These are phyloP conservation scores for Tricholauxania praeusta DNA, from an alignment of 2,888 invertebrate species.

Conservation along the genomic window DNA sequence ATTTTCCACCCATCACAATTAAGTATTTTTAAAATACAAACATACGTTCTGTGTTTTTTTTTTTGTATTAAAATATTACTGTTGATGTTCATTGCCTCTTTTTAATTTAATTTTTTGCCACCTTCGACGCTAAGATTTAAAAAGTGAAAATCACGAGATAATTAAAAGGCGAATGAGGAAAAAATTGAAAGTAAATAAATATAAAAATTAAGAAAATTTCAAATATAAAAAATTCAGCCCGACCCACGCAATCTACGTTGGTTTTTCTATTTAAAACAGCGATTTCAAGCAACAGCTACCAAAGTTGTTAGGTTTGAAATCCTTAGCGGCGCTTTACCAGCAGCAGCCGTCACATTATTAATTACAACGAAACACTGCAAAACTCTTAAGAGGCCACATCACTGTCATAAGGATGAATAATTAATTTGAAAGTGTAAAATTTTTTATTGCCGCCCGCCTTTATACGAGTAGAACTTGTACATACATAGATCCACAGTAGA, in stretches of 20 bases:
- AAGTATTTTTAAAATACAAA: too few relatives aligned
- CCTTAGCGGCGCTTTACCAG: too few relatives aligned
- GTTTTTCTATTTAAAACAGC: conserved; percentile 17
- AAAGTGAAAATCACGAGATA: conserved; percentile 10
- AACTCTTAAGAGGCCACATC: conserved; percentile 6
- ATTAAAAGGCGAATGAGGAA: not conserved
- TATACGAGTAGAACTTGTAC: too few relatives aligned
- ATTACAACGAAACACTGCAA: not conserved
- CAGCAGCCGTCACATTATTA: not conserved
- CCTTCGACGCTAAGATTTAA: not conserved
- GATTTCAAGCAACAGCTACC: not conserved
- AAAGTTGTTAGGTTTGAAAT: too few relatives aligned
- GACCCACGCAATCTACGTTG: conserved; percentile 17
- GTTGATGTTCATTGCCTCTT: too few relatives aligned
- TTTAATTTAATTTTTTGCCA: too few relatives aligned
- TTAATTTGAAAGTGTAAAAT: conserved; percentile 9
- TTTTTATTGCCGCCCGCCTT: conserved; percentile 10
- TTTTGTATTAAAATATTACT: too few relatives aligned
- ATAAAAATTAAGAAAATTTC: not conserved
- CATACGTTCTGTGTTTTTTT: too few relatives aligned
- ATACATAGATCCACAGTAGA: not conserved
- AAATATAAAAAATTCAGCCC: not conserved
- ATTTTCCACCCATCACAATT: too few relatives aligned
- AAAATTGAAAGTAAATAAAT: too few relatives aligned
- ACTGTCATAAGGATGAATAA: not conserved